Conservation (phyloP, 1,140 invertebrate species). For the Camponotus vicinus region DNA sequence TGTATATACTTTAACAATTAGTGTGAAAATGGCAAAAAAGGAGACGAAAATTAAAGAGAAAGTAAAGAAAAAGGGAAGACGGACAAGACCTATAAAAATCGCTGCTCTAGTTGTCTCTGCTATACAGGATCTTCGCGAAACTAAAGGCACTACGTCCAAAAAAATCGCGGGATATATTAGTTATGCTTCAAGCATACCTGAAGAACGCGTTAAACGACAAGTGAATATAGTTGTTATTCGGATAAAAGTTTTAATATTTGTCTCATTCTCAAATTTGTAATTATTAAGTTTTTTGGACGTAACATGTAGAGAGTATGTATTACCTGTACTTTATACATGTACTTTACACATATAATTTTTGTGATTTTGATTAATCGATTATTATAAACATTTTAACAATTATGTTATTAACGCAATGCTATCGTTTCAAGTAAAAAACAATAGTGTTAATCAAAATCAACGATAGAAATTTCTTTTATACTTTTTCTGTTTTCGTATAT, state of each 20-base stretch:
- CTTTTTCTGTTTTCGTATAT: constrained; percentile 41
- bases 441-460: constrained; percentile 42
- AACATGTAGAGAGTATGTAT: background rate
- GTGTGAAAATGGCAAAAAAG: constrained; percentile 46
- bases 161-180: constrained; percentile 80
- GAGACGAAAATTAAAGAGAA: background rate
- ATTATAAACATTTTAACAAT: constrained; percentile 16
- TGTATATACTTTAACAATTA: background rate
- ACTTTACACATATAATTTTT: background rate
- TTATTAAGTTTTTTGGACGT: background rate
- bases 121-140: constrained; percentile 79
- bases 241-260: background rate
- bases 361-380: background rate
- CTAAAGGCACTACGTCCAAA: constrained; percentile 74
- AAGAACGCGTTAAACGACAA: constrained; percentile 74
- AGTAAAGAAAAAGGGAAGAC: constrained; percentile 24
- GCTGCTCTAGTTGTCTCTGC: constrained; percentile 78
- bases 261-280: background rate
- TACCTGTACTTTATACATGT: background rate
- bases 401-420: background rate
- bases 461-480: constrained; percentile 9
- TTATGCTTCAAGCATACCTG: constrained; percentile 72
- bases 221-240: constrained; percentile 71
- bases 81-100: constrained; percentile 75
- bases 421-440: constrained; percentile 30